Percentiles rank a stretch among this genome's conserved stretches.
Evolutionary conservation across 2,888 invertebrate genomes (phyloP).

Genomic region (Aproaerema taeniolella): DNA sequence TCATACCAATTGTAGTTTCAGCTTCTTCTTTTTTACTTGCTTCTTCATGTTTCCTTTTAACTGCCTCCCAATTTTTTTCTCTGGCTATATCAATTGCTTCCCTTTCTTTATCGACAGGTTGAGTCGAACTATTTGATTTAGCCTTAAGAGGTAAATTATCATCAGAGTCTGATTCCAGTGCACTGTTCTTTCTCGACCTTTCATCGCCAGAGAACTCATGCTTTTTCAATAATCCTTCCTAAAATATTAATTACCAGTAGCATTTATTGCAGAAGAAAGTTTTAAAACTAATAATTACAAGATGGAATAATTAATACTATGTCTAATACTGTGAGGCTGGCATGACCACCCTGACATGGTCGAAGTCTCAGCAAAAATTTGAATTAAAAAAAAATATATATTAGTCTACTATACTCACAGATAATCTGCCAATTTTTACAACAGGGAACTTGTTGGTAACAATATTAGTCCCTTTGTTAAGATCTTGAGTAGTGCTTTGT

Average conservation of each 20-base stretch:
- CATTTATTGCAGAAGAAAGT: no score
- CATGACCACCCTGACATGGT: no score
- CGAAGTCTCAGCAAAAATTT: no score
- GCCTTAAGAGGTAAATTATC: constrained; percentile 65
- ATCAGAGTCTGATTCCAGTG: constrained; percentile 68
- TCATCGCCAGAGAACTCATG: constrained; percentile 55
- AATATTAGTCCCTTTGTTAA: constrained; percentile 40
- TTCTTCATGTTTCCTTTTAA: constrained; percentile 74
- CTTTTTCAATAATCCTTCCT: constrained; percentile 70
- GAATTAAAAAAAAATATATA: no score
- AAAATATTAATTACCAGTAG: constrained; percentile 5
- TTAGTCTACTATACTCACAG: constrained; percentile 64
- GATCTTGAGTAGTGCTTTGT: constrained; percentile 37
- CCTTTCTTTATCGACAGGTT: constrained; percentile 64
- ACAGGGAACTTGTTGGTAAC: constrained; percentile 62
- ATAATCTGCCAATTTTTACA: constrained; percentile 68
- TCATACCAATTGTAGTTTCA: constrained; percentile 64
- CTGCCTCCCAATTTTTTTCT: constrained; percentile 75
- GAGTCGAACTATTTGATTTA: constrained; percentile 45
- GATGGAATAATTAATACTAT: no score
- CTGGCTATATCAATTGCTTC: constrained; percentile 73
- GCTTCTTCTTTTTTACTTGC: constrained; percentile 69
- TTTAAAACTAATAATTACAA: no score
- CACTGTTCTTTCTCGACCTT: constrained; percentile 60
- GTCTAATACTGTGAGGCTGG: no score